Base-by-base conservation (phyloP, 1,140 invertebrate species). In the Eciton burchellii region DNA sequence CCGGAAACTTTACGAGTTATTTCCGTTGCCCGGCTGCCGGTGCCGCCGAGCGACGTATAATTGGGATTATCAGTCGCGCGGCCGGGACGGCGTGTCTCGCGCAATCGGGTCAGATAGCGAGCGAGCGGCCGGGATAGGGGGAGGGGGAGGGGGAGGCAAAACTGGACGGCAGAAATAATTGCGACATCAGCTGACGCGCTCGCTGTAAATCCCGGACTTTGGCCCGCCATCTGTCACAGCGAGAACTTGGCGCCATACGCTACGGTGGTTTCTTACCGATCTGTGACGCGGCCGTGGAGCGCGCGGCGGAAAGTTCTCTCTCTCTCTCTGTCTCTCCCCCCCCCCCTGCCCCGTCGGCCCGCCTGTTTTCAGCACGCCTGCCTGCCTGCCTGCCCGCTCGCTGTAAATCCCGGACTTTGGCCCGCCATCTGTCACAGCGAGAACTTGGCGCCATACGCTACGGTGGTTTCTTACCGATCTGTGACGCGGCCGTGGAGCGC, bases 221-320 rank as follows among this genome's bases (percentile, higher is more conserved):
- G 77, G 83, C 52, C 49, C 83, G 63, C 87, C 87, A 88, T 88
- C 87, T 88, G 87, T 88, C 87, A 88, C 87, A 26, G 70, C 63
- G 73, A n/a, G n/a, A 88, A 88, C 87, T 88, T 88, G 87, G 86
- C 87, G 87, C 87, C 87, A 88, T 88, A 88, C 87, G 87, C 86
- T 85, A 65, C 87, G 79, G 47, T 63, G 86, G 81, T 88, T 88
- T 88, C 86, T 88, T 88, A 88, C 87, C 70, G 66, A 83, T 85
- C 79, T 62, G 35, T 60, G 56, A 26, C 62, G 26, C 29, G 26
- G 35, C 47, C 43, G 21, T 41, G 52, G 26, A 29, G 59, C 45
- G 59, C 29, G 73, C 14, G 59, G 73, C 68, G 49, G 59, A 86
- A 87, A 86, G 84, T 86, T 88, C 81, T 59, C 29, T n/a, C 62